Base-by-base conservation (phyloP, 2,888 invertebrate species). In the Agapostemon virescens region DNA sequence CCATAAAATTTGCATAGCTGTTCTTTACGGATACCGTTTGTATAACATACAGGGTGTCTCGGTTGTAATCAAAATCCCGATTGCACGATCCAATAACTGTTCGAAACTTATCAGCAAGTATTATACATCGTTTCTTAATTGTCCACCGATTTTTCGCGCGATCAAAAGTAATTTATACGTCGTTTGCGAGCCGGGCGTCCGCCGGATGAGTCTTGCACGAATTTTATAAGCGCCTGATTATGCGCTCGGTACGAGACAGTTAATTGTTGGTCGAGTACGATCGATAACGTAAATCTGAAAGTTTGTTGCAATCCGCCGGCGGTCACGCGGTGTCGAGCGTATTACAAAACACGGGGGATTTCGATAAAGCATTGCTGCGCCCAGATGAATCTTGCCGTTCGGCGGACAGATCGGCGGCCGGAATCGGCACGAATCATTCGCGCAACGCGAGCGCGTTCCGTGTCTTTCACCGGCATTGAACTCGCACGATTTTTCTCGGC, bases 401-500 rank as follows among this genome's bases (percentile, higher is more conserved):
- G 20, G 33, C 20, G 61, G 4, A 7, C 7, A 11, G 17, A 20
- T 9, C 17, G 20, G 1, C 26, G 2, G 0, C 3, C 2, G 20
- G 20, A 9, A 20, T 17, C 61, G 61, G 30, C 61, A 61, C 20
- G 2, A 61, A 61, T 33, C 33, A 61, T 61, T 20, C 61, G 61
- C 3, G 61, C 33, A 61, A 61, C 20, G 61, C 20, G 61, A 61
- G 20, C 58, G 20, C 20, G 61, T 17, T 58, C 58, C 58, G n/a
- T 49, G 30, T 42, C 30, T 49, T 70, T 67, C 78, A 45, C 20
- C 45, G 66, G 66, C 40, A 40, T 77, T n/a, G 17, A 20, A n/a
- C 33, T 20, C 20, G 55, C 42, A 38, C 20, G 61, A 71, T 67
- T 71, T 61, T 36, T 63, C n/a, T 15, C 30, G 49, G 23, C 20